Base-by-base conservation (phyloP, 2,888 invertebrate species). In the Alloscopus bannaensis region DNA sequence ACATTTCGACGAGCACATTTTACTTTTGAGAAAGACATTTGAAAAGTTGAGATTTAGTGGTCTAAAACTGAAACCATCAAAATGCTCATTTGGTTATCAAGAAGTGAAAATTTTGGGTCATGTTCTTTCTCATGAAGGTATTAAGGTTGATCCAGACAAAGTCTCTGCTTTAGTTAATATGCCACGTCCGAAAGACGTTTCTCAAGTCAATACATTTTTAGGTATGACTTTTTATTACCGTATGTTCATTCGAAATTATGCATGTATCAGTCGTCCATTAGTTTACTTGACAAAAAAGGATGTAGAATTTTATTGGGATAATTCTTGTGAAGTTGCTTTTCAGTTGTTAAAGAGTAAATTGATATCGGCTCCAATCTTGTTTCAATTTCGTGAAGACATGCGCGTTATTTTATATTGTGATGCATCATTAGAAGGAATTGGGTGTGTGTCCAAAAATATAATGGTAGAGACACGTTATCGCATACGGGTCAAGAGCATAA, bases 21-120 rank as follows among this genome's bases (percentile, higher is more conserved):
- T 8, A 4, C 8, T 22, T 16, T 6, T 68, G 4, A 52, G 18
- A 36, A 16, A 36, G 11, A n/a, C 31, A 0, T 68, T 68, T 68
- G 22, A 20, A 3, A 68, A 40, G 22, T 22, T 68, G 20, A 8
- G 2, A 2, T 1, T 16, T n/a, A 55, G 57, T 40, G 24, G 24
- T 36, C 18, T 68, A 0, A 68, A 68, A 8, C 26, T 68, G 1
- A 68, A 68, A 26, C 24, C 26, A 20, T 47, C 65, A 1, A 65
- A 65, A 55, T 68, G 55, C 42, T 45, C n/a, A 1, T 40, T 68
- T 4, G 55, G 55, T 3, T 55, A 68, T n/a, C 16, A 16, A 16
- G 55, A 68, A 55, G 26, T 68, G 1, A 68, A 68, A 40, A 26
- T 68, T 16, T 16, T 68, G 16, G 68, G 68, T 24, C 68, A 68